phyloP scores from a whole-genome alignment of 2,888 invertebrate species.

The Mythimna vitellina region DNA sequence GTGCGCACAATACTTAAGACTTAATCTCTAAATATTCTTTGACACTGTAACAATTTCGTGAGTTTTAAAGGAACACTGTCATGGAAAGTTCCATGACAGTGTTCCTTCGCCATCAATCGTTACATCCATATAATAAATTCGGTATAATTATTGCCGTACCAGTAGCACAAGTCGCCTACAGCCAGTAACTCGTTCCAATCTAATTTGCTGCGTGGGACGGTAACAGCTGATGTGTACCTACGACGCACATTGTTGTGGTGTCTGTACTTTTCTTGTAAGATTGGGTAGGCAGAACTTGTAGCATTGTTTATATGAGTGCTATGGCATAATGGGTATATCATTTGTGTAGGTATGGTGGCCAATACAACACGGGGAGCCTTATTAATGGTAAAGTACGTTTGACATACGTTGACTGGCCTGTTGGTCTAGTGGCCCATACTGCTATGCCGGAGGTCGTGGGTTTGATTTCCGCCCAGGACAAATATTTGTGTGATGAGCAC shows the following conservation, averaged over 20 bases:
- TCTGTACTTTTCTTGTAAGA: conserved; percentile 3
- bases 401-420: too few species aligned
- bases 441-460: too few species aligned
- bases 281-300: conserved; percentile 38
- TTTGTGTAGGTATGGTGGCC: neutral
- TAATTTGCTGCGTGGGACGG: conserved; percentile 41
- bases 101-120: conserved; percentile 1
- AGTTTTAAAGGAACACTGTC: too few species aligned
- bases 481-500: too few species aligned
- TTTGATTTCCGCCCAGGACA: too few species aligned
- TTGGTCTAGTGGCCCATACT: too few species aligned
- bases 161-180: conserved; percentile 36
- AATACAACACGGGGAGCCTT: neutral
- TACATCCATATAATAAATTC: conserved; percentile 23
- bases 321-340: neutral
- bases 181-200: conserved; percentile 36
- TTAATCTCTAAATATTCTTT: too few species aligned
- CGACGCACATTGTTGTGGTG: conserved; percentile 20
- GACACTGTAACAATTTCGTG: neutral
- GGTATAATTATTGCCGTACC: conserved; percentile 6
- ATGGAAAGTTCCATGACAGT: too few species aligned
- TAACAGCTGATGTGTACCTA: conserved; percentile 34
- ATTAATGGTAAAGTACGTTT: neutral
- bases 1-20: too few species aligned
- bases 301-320: conserved; percentile 9